Base-by-base conservation (phyloP, 2,113 vertebrate genomes). In the Acanthisitta chloris region DNA sequence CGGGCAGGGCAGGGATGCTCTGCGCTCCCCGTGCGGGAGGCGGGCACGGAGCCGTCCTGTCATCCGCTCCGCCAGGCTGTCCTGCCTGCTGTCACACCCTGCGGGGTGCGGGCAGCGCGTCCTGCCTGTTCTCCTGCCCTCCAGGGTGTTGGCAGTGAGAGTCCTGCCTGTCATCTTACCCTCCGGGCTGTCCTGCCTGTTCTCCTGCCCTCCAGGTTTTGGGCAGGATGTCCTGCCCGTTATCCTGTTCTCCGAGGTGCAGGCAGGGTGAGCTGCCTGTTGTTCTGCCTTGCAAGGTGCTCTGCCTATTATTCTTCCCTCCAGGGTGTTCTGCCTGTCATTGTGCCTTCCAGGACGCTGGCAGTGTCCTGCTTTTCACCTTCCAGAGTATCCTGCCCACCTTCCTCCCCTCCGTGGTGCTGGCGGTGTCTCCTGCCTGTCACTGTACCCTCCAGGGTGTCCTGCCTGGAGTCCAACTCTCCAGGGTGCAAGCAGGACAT, bases 391-490 rank as follows among this genome's bases (percentile, higher is more conserved):
- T 28, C 43, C 42, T 57, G 46, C 31, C 10, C 10, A 4, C 12
- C 3, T 2, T 38, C 21, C 7, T n/a, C 0, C 10, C 26, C 7
- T 19, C 11, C 40, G 5, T 40, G 23, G 5, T 40, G 67, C 5
- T 5, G 40, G 40, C n/a, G n/a, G n/a, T n/a, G n/a, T n/a, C n/a
- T n/a, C n/a, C n/a, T n/a, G n/a, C n/a, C n/a, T n/a, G n/a, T n/a
- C n/a, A n/a, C n/a, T n/a, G n/a, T n/a, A n/a, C n/a, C n/a, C n/a
- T n/a, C n/a, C 18, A 26, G 38, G 16, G 5, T 29, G 13, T 1
- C n/a, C 21, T 46, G n/a, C 9, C 51, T 6, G 2, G 45, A 1
- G 3, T 25, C 49, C 19, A 16, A 5, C 31, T 9, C 26, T 14
- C 11, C 62, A 12, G 51, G 20, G 5, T 54, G 36, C 17, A 18